Conservation (phyloP, 1,140 invertebrate genomes). For the Venustaconcha ellipsiformis region DNA sequence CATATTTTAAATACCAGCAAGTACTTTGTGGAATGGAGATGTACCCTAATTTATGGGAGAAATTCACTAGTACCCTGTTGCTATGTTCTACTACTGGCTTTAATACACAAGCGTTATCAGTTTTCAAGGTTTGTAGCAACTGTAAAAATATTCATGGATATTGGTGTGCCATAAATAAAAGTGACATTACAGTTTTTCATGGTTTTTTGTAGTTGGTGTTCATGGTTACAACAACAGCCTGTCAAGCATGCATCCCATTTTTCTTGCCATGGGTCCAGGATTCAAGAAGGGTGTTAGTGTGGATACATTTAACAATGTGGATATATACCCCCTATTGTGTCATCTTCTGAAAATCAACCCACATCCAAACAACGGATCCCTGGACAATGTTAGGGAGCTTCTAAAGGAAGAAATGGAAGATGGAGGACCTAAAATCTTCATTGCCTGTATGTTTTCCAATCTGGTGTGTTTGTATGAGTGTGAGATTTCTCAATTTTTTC, state of each 20-base stretch:
- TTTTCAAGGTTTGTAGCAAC: neutral
- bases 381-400: constrained; percentile 33
- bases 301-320: constrained; percentile 75
- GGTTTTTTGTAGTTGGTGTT: constrained; percentile 40
- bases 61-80: neutral
- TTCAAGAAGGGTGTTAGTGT: constrained; percentile 71
- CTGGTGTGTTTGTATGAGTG: too few relatives aligned
- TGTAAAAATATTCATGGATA: too few relatives aligned
- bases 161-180: neutral
- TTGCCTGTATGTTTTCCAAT: too few relatives aligned
- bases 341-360: constrained; percentile 70
- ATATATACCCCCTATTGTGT: constrained; percentile 79
- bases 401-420: constrained; percentile 7
- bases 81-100: neutral
- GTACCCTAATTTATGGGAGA: too few relatives aligned
- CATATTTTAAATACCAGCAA: too few relatives aligned
- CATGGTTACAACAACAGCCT: constrained; percentile 61
- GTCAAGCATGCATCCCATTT: constrained; percentile 76
- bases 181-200: neutral
- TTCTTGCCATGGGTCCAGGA: constrained; percentile 78
- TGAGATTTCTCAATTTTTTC: too few relatives aligned
- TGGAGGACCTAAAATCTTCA: neutral
- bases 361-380: constrained; percentile 58
- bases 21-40: too few relatives aligned
- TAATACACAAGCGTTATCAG: neutral